phyloP scores from a whole-genome alignment of 2,797 vertebrate species.

The Amblyraja radiata region DNA sequence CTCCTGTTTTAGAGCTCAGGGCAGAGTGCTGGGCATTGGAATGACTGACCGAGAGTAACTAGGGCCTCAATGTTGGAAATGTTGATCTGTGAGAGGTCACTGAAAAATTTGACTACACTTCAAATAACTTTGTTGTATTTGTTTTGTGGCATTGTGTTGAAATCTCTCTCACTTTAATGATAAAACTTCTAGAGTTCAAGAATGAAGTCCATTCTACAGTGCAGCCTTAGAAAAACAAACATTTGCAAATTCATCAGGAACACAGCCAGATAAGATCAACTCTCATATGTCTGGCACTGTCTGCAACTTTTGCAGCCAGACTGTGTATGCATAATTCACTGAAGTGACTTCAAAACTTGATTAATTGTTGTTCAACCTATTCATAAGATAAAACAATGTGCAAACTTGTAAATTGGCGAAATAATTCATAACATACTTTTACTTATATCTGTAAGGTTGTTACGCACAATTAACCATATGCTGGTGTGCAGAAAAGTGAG shows the following conservation, averaged over 20 bases:
- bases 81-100: too few relatives aligned
- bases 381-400: neutral
- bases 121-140: neutral
- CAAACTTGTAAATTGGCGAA: neutral
- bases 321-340: constrained; percentile 3
- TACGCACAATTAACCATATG: neutral
- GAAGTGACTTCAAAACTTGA: neutral
- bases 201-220: constrained; percentile 12
- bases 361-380: neutral
- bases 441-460: neutral
- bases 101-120: neutral
- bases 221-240: neutral
- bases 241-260: constrained; percentile 22
- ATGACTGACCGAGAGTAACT: too few relatives aligned
- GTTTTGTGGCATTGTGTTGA: constrained; percentile 1
- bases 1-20: too few relatives aligned
- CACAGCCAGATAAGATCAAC: constrained; percentile 9
- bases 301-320: constrained; percentile 20
- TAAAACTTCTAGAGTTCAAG: neutral
- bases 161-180: neutral
- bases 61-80: too few relatives aligned
- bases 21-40: too few relatives aligned
- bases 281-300: neutral
- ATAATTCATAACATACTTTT: neutral
- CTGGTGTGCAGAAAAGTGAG: neutral